A percentile compares a stretch with the other conserved stretches of the same genome.
Evolutionary conservation across 2,113 vertebrate species (phyloP).

Genomic region (Rhea americana): DNA sequence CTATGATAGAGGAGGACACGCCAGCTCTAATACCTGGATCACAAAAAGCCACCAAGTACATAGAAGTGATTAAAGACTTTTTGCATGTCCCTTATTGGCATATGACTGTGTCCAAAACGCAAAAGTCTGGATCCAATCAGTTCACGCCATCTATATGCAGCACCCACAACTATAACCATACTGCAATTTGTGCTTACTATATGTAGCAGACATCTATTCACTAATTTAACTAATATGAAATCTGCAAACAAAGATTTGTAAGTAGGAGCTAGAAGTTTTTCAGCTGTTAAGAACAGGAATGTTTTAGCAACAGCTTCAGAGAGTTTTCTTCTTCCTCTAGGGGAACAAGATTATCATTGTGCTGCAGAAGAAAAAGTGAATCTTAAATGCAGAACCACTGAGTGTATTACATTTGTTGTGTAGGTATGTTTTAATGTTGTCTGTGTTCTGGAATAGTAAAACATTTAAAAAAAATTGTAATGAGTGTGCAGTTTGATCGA

Average conservation of each 20-base stretch:
- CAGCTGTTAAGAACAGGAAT: neutral
- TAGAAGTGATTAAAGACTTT: neutral
- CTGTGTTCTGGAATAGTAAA: slow-evolving; percentile 28
- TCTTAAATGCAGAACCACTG: neutral
- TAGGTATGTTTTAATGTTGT: neutral
- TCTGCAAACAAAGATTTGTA: neutral
- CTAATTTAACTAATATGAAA: neutral
- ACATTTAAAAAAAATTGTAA: neutral
- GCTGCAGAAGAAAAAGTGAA: neutral
- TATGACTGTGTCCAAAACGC: rapidly evolving
- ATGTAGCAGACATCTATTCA: neutral
- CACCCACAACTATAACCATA: rapidly evolving
- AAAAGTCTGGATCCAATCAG: neutral
- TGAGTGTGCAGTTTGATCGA: neutral
- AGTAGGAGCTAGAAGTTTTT: neutral
- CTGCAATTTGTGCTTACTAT: neutral
- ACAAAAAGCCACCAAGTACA: neutral
- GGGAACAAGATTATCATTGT: neutral
- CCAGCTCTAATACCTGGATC: neutral
- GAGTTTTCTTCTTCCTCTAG: neutral
- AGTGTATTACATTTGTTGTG: neutral
- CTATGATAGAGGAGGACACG: slow-evolving; percentile 46
- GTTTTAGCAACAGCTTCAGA: neutral
- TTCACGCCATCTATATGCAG: rapidly evolving
- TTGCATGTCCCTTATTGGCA: neutral